A percentile compares a stretch with the other conserved stretches of the same genome.
These are phyloP conservation scores for Paramormyrops kingsleyae DNA, from an alignment of 2,113 vertebrate genomes.

Conservation along the genomic window DNA sequence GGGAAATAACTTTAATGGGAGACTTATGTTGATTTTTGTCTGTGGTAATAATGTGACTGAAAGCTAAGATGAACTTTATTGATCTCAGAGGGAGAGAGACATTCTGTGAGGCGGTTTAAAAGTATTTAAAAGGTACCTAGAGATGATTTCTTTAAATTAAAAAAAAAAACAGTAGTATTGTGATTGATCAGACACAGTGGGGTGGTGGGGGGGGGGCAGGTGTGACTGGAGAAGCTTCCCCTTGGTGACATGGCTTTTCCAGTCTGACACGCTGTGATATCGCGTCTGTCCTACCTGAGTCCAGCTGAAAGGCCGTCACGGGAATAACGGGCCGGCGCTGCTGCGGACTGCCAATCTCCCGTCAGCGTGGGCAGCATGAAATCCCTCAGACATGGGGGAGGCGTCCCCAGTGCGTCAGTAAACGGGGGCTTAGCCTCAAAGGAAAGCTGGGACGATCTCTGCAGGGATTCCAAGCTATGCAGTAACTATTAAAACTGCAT, in stretches of 20 bases:
- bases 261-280: neutral
- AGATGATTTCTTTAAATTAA: neutral
- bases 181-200: neutral
- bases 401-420: neutral
- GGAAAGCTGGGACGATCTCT: neutral
- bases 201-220: neutral
- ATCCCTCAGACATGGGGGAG: neutral
- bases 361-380: neutral
- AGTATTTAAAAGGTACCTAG: neutral
- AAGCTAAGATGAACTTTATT: neutral
- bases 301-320: neutral
- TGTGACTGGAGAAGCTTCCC: neutral
- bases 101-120: neutral
- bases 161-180: neutral
- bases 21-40: neutral
- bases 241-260: neutral
- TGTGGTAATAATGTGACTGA: neutral
- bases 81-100: neutral
- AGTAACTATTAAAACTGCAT: neutral
- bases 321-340: too few relatives aligned
- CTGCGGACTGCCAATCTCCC: neutral
- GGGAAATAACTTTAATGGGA: neutral
- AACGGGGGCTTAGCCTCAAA: neutral
- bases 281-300: neutral
- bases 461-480: neutral